These are phyloP conservation scores for Clarias pachynema DNA, from an alignment of 2,797 vertebrate genomes.

Conservation along the genomic window DNA sequence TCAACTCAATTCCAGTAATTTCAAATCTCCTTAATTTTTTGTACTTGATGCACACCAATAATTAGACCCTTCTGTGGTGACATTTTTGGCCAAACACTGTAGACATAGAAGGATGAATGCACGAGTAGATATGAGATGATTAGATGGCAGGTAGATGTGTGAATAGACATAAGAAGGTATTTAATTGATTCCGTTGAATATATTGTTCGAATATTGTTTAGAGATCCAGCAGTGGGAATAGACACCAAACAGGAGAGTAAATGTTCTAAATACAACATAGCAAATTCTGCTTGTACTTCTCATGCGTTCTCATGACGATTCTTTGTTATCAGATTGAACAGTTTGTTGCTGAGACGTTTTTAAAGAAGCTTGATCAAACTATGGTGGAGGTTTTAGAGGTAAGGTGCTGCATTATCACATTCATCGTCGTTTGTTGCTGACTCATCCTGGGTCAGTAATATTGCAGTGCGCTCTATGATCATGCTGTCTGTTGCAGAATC, in stretches of 20 bases:
- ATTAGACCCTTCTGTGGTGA: too few species aligned
- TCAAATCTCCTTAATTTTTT: too few species aligned
- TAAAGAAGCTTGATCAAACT: slow-evolving; percentile 85
- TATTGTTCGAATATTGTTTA: too few species aligned
- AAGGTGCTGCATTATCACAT: not conserved
- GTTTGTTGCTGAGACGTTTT: slow-evolving; percentile 85
- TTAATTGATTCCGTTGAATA: not conserved
- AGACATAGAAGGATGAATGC: not conserved
- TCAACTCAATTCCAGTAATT: too few species aligned
- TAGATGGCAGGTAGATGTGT: not conserved
- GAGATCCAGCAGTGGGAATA: not conserved
- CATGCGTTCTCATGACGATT: not conserved
- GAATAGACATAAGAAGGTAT: not conserved
- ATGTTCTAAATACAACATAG: not conserved
- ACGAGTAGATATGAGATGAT: not conserved
- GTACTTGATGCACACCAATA: too few species aligned
- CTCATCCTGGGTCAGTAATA: not conserved
- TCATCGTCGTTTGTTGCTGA: not conserved
- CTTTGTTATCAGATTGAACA: slow-evolving; percentile 81
- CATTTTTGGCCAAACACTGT: too few species aligned
- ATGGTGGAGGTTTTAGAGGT: slow-evolving; percentile 84
- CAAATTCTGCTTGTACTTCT: not conserved
- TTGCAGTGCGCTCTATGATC: not conserved
- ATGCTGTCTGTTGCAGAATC: slow-evolving; percentile 67
- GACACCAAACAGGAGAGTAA: not conserved